Evolutionary conservation across 2,113 vertebrate genomes (phyloP).

Genomic region (Pyxicephalus adspersus): DNA sequence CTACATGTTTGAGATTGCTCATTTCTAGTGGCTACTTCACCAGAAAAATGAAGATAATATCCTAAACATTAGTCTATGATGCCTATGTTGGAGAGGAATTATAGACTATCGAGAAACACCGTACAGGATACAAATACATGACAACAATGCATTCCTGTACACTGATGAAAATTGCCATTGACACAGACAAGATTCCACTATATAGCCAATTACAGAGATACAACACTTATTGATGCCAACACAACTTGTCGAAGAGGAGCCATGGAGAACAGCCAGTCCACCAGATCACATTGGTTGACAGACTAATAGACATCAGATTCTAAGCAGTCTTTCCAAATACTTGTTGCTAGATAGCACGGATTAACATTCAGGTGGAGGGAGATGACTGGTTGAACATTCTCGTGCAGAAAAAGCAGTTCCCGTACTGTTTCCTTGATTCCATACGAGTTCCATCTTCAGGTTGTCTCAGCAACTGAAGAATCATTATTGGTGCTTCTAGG

Average conservation of each 20-base stretch:
- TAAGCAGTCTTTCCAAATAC: background rate
- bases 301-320: background rate
- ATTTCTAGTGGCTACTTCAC: too few species aligned
- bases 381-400: constrained; percentile 24
- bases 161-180: constrained; percentile 8
- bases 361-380: constrained; percentile 20
- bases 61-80: constrained; percentile 3
- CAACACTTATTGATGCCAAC: constrained; percentile 24
- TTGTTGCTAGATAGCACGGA: background rate
- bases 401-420: constrained; percentile 52
- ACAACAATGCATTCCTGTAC: constrained; percentile 30
- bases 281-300: constrained; percentile 11
- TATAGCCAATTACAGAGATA: constrained; percentile 22
- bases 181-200: constrained; percentile 31
- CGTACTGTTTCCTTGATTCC: constrained; percentile 4
- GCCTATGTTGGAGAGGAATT: background rate
- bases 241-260: background rate
- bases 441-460: constrained; percentile 54
- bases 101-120: constrained; percentile 3
- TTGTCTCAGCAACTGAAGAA: constrained; percentile 60
- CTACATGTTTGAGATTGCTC: too few species aligned
- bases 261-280: background rate
- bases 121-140: constrained; percentile 32
- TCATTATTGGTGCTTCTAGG: constrained; percentile 63
- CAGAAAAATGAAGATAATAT: too few species aligned